Evolutionary conservation across 2,113 vertebrate genomes (phyloP).

Genomic region (Platysteira castanea): DNA sequence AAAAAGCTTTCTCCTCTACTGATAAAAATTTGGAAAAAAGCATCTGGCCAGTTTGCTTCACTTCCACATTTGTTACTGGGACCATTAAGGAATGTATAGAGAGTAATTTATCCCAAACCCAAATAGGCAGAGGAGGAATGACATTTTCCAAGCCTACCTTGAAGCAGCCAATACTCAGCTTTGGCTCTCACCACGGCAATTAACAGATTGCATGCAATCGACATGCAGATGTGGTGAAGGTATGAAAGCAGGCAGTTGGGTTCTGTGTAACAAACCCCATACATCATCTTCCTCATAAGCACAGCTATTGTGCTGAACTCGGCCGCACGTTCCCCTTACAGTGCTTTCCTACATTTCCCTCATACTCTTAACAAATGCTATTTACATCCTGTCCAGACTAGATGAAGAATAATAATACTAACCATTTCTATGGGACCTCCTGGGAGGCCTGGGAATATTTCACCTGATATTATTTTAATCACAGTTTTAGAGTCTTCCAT

Average conservation of each 20-base stretch:
- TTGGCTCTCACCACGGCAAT: not conserved
- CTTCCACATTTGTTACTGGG: not conserved
- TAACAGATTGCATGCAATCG: not conserved
- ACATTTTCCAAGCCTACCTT: not conserved
- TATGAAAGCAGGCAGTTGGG: not conserved
- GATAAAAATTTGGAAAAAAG: not conserved
- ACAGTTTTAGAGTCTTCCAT: not conserved
- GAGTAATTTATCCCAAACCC: not conserved
- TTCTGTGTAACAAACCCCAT: not conserved
- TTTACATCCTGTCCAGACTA: not conserved
- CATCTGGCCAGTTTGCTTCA: not conserved
- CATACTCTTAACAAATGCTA: not conserved
- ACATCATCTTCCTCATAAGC: not conserved
- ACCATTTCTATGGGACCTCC: not conserved
- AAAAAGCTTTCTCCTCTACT: not conserved
- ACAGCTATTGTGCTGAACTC: not conserved
- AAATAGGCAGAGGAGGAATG: not conserved
- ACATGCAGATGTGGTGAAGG: not conserved
- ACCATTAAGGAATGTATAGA: not conserved
- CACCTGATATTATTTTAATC: not conserved
- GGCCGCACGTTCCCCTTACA: not conserved
- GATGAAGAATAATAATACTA: not conserved
- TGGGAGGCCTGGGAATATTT: not conserved
- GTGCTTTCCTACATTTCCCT: not conserved
- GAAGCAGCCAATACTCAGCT: not conserved